Conservation (phyloP, 2,797 vertebrate genomes). For the Sebastes matsubarae region DNA sequence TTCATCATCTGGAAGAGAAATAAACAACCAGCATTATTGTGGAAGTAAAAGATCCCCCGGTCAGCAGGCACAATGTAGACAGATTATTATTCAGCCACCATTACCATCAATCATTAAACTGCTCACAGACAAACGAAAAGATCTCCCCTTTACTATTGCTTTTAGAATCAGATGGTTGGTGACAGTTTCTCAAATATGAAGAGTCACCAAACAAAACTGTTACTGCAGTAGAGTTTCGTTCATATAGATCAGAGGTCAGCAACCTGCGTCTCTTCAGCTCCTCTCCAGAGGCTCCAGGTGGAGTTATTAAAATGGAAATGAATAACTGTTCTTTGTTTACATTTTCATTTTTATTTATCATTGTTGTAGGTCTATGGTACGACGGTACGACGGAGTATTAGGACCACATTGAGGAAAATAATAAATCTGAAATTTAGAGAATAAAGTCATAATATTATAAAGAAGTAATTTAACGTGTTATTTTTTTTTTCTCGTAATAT, state of each 20-base stretch:
- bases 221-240: not conserved
- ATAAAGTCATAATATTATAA: no score
- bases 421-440: no score
- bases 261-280: no score
- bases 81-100: not conserved
- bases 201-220: not conserved
- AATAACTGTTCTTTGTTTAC: no score
- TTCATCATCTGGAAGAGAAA: constrained; percentile 80
- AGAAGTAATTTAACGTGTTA: no score
- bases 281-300: no score
- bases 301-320: no score
- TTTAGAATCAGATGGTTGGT: not conserved
- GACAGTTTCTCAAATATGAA: not conserved
- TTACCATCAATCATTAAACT: not conserved
- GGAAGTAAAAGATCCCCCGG: not conserved
- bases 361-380: no score
- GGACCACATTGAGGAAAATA: no score
- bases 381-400: no score
- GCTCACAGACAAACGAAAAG: not conserved
- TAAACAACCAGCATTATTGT: not conserved
- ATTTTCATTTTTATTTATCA: no score
- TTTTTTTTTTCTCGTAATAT: no score
- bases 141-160: not conserved
- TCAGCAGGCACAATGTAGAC: not conserved
- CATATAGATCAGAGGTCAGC: not conserved